Evolutionary conservation across 1,140 invertebrate genomes (phyloP), one percentile per base, ranked within the genome.

Genomic region (Hormaphis cornu): DNA sequence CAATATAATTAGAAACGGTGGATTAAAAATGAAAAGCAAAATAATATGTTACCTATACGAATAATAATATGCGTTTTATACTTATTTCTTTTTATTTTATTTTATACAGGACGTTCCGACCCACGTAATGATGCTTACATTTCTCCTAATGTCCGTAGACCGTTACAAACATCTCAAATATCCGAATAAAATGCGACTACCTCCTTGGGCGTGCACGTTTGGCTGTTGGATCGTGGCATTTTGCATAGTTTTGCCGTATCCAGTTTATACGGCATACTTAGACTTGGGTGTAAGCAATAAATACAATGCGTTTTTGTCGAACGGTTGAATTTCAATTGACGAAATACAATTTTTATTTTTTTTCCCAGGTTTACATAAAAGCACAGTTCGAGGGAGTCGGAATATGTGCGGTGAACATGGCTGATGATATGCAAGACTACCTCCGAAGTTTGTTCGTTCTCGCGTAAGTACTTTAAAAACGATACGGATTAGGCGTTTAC

Each of bases 201-300:
- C 86, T 8, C 81, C 81, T 69, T 85, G 82, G 73, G 83, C 83
- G n/a, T 87, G 85, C 74, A 81, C 83, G 28, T 80, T 87, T 18
- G 86, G 83, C 40, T 82, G 85, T 20, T 89, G 87, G 87, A 82
- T 88, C 7, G 82, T 83, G 24, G 84, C 86, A 16, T 80, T 87
- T 70, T 86, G 87, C 74, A 82, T 87, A 26, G 86, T 87, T 1
- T 77, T 89, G 70, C 87, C 87, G 1, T 87, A 86, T 78, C 85
- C 86, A 37, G 85, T 89, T 33, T 89, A 89, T 22, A 72, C 72
- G 10, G 66, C 69, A 14, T 73, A 72, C 46, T 69, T 73, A 20
- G 71, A 72, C 28, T 72, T 73, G 28, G 58, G 69, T 4, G 71
- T 72, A 59, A 72, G 72, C 61, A 14, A 42, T 37, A 56, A 14